Evolutionary conservation across 2,797 vertebrate species (phyloP).

Genomic region (Vireo griseus): DNA sequence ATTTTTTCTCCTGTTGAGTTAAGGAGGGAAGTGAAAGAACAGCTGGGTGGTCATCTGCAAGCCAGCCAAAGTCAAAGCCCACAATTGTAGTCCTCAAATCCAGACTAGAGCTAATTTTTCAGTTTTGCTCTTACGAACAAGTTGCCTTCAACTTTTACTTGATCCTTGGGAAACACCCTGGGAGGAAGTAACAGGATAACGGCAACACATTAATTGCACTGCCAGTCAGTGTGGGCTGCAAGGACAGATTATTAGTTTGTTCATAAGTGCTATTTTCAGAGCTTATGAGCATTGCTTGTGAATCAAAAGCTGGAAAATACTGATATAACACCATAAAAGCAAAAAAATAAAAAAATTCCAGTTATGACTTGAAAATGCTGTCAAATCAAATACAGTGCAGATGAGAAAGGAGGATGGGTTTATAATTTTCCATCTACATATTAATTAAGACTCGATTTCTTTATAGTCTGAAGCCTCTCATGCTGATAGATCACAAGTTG

Average conservation of each 20-base stretch:
- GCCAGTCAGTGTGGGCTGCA: background rate
- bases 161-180: background rate
- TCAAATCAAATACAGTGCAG: background rate
- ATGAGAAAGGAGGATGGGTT: background rate
- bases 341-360: background rate
- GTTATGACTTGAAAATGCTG: background rate
- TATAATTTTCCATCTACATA: background rate
- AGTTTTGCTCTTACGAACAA: background rate
- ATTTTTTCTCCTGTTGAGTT: background rate
- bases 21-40: background rate
- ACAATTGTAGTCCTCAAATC: background rate
- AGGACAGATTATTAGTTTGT: background rate
- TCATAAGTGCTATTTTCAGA: background rate
- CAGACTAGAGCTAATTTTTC: background rate
- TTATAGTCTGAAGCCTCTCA: background rate
- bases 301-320: background rate
- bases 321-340: background rate
- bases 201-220: background rate
- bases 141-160: background rate
- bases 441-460: background rate
- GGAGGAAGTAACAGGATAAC: background rate
- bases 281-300: background rate
- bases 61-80: background rate
- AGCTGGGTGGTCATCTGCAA: background rate
- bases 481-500: conserved; percentile 6